These are phyloP conservation scores for Urocynchramus pylzowi DNA, from an alignment of 2,113 vertebrate genomes.

Conservation along the genomic window DNA sequence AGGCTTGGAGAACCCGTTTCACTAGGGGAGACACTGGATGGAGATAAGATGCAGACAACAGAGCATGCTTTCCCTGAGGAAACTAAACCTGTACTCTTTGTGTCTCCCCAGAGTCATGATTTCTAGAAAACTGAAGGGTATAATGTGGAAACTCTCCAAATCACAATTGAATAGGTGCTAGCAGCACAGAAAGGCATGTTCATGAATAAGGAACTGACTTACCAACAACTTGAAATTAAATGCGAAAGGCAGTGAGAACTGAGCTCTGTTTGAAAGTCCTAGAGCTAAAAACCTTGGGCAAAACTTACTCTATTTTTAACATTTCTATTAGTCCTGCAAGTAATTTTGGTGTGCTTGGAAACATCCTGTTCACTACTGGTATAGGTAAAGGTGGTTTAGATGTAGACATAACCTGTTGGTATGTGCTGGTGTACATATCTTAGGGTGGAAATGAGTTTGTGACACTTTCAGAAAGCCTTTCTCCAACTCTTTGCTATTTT, in stretches of 20 bases:
- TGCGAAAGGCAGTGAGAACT: neutral
- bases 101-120: neutral
- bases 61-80: neutral
- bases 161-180: neutral
- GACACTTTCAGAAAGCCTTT: neutral
- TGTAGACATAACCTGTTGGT: neutral
- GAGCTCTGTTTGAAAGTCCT: neutral
- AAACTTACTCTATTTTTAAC: neutral
- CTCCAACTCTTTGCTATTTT: neutral
- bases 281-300: neutral
- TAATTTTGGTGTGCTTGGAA: neutral
- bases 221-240: neutral
- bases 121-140: neutral
- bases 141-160: neutral
- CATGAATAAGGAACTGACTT: neutral
- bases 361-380: neutral
- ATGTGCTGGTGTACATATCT: neutral
- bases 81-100: neutral
- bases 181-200: neutral
- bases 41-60: neutral
- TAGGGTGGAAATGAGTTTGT: neutral
- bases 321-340: neutral
- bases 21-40: neutral
- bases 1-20: neutral
- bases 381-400: neutral